Evolutionary conservation across 2,888 invertebrate species (phyloP), one percentile per base, ranked within the genome.

Genomic region (Hedychridium roseum): DNA sequence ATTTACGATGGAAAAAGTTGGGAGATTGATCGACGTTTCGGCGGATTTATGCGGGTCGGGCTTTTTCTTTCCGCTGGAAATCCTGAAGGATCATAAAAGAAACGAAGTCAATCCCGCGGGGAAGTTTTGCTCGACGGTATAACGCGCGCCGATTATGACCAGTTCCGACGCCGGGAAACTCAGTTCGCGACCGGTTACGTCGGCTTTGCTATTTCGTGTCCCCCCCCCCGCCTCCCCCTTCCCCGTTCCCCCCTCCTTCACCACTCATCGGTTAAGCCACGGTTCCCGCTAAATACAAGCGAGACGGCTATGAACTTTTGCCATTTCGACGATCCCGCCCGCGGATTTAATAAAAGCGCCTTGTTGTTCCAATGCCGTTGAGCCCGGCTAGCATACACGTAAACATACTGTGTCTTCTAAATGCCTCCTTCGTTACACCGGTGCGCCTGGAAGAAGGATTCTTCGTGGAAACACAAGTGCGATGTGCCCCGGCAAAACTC

Each of bases 331-430:
- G 61, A 64, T 66, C 57, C 65, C 47, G 41, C 56, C n/a, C n/a
- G n/a, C 54, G 54, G 67, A 72, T 73, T 73, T 73, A 71, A 74
- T 74, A 71, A 72, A 68, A 68, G 63, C 63, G 20, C 28, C 39
- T 46, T 46, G 60, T 41, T 50, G 51, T 48, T 56, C 38, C 50
- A n/a, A n/a, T n/a, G n/a, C n/a, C n/a, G n/a, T n/a, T n/a, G n/a
- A n/a, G n/a, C n/a, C n/a, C n/a, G n/a, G n/a, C n/a, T n/a, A n/a
- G n/a, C n/a, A n/a, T n/a, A n/a, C n/a, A n/a, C n/a, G n/a, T n/a
- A n/a, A n/a, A n/a, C n/a, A n/a, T n/a, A n/a, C n/a, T n/a, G n/a
- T n/a, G n/a, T n/a, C n/a, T n/a, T n/a, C n/a, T n/a, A n/a, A n/a
- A n/a, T n/a, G n/a, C n/a, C n/a, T n/a, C n/a, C n/a, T n/a, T n/a